Evolutionary conservation across 2,113 vertebrate species (phyloP), one percentile per base, ranked within the genome.

Genomic region (Cepphus grylle): DNA sequence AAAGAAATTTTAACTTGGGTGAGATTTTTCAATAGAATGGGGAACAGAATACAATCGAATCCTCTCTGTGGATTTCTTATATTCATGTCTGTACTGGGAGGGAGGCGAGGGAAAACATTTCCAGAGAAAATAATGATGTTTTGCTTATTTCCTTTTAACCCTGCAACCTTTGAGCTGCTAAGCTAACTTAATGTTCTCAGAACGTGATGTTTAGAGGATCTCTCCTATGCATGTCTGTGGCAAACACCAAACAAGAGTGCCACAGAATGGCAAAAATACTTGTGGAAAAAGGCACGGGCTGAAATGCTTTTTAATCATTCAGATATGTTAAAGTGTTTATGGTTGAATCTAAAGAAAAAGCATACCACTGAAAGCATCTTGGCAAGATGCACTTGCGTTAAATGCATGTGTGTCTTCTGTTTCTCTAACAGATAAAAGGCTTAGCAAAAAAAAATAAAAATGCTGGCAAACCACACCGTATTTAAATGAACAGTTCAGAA

Each of bases 401-500:
- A 59, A 49, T 34, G 56, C 56, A 12, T 23, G 6, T 69, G 29
- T 59, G 40, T 83, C 50, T 90, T 59, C 69, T 88, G 85, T 93
- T 93, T 91, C 88, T 92, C 81, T 69, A 92, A 92, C 53, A 91
- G 96, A 91, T 79, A 86, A 84, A 95, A 94, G 59, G 56, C 82
- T 78, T 63, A 87, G 77, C 38, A 86, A 56, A 86, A 53, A 53
- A 65, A 93, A 78, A n/a, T n/a, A 53, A 65, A 93, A 78, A 72
- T 23, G 53, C 61, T 94, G 94, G 86, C 83, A 91, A 95, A 81
- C 69, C 52, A 85, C 70, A 81, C 21, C 1, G 0, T 65, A 95
- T 96, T 97, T 94, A 94, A 93, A 94, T 81, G 66, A 93, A 38
- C 38, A 36, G 65, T 58, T 93, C 86, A 74, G 86, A 96, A 94